Evolutionary conservation across 2,797 vertebrate species (phyloP).

Genomic region (Loris lydekkerianus): DNA sequence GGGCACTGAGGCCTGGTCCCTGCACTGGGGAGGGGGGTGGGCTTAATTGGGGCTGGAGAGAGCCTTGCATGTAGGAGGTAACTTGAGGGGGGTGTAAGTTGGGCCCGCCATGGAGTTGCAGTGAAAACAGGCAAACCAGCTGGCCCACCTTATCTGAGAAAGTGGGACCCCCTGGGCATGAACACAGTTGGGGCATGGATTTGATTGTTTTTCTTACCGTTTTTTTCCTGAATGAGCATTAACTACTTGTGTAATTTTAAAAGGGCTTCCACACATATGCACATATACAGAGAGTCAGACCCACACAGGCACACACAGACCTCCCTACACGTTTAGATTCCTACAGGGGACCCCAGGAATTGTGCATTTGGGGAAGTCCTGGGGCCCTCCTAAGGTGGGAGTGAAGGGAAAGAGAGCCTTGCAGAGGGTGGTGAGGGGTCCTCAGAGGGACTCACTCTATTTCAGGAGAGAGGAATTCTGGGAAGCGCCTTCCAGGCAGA

Average conservation of each 20-base stretch:
- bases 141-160: neutral
- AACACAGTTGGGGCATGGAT: neutral
- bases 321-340: neutral
- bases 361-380: fast-evolving
- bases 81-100: no score
- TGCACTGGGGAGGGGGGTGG: no score
- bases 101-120: neutral
- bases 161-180: no score
- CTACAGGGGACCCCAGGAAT: neutral
- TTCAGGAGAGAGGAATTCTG: neutral
- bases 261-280: neutral
- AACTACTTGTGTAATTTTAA: neutral
- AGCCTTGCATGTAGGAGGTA: neutral
- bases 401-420: neutral
- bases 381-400: neutral
- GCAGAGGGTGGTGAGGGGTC: no score
- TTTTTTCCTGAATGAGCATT: neutral
- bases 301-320: no score
- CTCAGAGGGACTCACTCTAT: neutral
- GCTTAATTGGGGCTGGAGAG: neutral
- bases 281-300: neutral
- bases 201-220: neutral
- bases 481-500: neutral
- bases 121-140: neutral
- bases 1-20: neutral